Percentiles rank a stretch among this genome's conserved stretches.
Evolutionary conservation across 2,797 vertebrate genomes (phyloP).

Genomic region (Columba guinea): DNA sequence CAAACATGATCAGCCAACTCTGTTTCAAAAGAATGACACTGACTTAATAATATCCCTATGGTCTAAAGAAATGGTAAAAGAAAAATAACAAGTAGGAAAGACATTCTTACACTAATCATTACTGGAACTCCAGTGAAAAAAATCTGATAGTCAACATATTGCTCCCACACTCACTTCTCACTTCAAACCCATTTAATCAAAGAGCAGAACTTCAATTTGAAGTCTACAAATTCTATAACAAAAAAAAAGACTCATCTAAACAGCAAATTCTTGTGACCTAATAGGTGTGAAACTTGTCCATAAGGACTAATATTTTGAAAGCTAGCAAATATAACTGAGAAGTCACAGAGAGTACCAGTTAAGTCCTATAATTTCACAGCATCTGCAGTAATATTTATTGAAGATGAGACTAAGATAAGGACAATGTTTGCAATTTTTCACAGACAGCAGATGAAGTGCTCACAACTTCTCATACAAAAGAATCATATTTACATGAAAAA

Average conservation of each 20-base stretch:
- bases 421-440: neutral
- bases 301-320: neutral
- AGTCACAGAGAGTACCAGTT: neutral
- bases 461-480: neutral
- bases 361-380: neutral
- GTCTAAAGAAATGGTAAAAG: neutral
- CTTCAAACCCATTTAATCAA: neutral
- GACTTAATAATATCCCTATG: neutral
- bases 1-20: neutral
- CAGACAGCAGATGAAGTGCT: neutral
- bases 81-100: neutral
- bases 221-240: neutral
- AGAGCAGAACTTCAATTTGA: neutral
- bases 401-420: conserved; percentile 4
- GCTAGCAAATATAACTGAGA: neutral
- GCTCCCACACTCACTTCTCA: neutral
- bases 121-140: neutral
- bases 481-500: neutral
- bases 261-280: neutral
- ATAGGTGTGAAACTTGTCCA: neutral
- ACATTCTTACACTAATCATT: neutral
- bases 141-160: neutral
- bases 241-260: neutral
- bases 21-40: neutral
- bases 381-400: neutral